Conservation (phyloP, 2,797 vertebrate genomes). For the Thaleichthys pacificus region DNA sequence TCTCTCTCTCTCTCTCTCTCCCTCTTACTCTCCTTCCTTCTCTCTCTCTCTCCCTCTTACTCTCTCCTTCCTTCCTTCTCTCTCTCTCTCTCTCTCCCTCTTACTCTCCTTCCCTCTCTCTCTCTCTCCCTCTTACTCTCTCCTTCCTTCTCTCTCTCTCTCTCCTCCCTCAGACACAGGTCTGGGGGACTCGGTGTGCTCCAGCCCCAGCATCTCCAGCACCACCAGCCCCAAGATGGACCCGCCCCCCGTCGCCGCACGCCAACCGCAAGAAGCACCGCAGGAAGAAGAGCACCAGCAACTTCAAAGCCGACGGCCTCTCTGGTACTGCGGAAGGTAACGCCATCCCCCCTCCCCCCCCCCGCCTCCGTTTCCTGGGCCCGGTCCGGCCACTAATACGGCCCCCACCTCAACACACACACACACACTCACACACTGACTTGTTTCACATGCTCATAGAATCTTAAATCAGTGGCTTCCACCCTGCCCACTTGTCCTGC, state of each 20-base stretch:
- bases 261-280: conserved; percentile 98
- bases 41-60: not conserved
- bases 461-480: too few species aligned
- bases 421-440: too few species aligned
- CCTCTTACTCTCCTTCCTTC: conserved; percentile 19
- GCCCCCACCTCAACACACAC: too few species aligned
- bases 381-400: conserved; percentile 12
- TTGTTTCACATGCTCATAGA: too few species aligned
- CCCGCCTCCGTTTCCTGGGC: conserved; percentile 49
- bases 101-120: conserved; percentile 12
- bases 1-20: conserved; percentile 19
- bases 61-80: not conserved
- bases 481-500: too few species aligned
- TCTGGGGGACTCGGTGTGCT: conserved; percentile 90
- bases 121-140: conserved; percentile 31
- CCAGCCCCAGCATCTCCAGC: conserved; percentile 94
- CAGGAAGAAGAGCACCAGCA: conserved; percentile 98
- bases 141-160: not conserved
- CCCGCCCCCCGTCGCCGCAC: conserved; percentile 93
- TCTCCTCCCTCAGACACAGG: conserved; percentile 79
- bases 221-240: conserved; percentile 95
- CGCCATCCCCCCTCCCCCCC: conserved; percentile 39
- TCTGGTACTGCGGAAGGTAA: conserved; percentile 95
- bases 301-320: conserved; percentile 92
- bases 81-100: conserved; percentile 9